phyloP scores from a whole-genome alignment of 2,797 vertebrate species.

The Strix occidentalis region DNA sequence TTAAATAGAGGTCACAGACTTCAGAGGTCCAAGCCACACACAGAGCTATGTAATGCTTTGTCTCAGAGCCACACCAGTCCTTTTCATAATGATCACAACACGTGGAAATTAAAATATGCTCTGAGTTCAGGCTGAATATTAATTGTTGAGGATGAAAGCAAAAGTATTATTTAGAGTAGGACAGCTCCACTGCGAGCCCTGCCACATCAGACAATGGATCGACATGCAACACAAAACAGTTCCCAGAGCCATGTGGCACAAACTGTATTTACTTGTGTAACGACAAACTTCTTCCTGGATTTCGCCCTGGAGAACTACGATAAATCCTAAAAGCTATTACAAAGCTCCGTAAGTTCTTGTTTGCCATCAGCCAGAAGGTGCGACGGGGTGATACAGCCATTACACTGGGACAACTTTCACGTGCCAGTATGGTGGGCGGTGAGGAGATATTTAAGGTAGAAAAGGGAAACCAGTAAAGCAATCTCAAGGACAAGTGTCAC shows the following conservation, averaged over 20 bases:
- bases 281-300: neutral
- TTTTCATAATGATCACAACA: neutral
- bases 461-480: neutral
- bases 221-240: neutral
- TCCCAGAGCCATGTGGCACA: neutral
- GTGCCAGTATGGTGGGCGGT: neutral
- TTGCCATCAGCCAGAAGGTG: neutral
- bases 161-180: neutral
- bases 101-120: neutral
- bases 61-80: neutral
- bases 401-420: neutral
- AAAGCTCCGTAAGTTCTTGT: neutral
- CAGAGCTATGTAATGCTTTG: neutral
- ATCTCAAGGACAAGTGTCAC: fast-evolving
- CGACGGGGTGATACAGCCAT: neutral
- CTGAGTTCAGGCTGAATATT: neutral
- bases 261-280: neutral
- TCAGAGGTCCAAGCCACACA: neutral
- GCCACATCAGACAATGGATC: fast-evolving
- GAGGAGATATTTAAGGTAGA: neutral
- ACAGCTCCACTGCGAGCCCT: neutral
- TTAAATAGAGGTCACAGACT: neutral
- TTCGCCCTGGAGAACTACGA: neutral
- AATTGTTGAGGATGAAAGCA: neutral
- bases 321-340: neutral